phyloP scores from a whole-genome alignment of 1,140 invertebrate genomes.

The Contarinia nasturtii region DNA sequence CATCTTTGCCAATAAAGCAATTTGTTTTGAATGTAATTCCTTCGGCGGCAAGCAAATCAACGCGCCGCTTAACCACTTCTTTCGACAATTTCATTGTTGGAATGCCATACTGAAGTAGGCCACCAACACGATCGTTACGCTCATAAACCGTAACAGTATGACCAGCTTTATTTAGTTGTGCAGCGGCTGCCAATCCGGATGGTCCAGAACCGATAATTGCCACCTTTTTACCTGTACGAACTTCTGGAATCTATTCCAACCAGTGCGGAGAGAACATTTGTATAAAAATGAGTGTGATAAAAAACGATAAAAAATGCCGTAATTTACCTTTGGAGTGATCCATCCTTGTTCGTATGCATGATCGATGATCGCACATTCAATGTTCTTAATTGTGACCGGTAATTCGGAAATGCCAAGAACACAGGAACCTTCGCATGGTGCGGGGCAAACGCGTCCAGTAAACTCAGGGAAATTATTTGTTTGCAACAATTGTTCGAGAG shows the following conservation, averaged over 20 bases:
- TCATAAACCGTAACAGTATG: conserved; percentile 91
- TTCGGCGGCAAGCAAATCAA: conserved; percentile 74
- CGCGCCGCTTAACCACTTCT: conserved; percentile 73
- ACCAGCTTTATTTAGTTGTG: conserved; percentile 82
- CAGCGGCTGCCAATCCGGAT: conserved; percentile 85
- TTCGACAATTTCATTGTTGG: conserved; percentile 96
- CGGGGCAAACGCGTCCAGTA: conserved; percentile 94
- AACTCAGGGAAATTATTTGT: conserved; percentile 99
- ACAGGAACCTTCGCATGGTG: conserved; percentile 96
- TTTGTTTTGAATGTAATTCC: conserved; percentile 83
- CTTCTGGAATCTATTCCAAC: conserved; percentile 19
- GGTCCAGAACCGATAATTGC: conserved; percentile 94
- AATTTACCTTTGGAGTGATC: conserved; percentile 53
- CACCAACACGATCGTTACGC: conserved; percentile 86
- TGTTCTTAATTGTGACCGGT: conserved; percentile 96
- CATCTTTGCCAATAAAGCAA: conserved; percentile 79
- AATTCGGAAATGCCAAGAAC: conserved; percentile 91
- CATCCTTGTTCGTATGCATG: conserved; percentile 93
- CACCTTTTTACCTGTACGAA: conserved; percentile 66
- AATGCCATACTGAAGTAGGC: conserved; percentile 92
- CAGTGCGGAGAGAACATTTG: not conserved
- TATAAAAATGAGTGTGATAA: no score
- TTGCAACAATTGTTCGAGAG: conserved; percentile 85
- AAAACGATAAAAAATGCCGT: not conserved
- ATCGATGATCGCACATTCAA: conserved; percentile 97